Evolutionary conservation across 2,888 invertebrate species (phyloP).

Genomic region (Meiosimyza platycephala): DNA sequence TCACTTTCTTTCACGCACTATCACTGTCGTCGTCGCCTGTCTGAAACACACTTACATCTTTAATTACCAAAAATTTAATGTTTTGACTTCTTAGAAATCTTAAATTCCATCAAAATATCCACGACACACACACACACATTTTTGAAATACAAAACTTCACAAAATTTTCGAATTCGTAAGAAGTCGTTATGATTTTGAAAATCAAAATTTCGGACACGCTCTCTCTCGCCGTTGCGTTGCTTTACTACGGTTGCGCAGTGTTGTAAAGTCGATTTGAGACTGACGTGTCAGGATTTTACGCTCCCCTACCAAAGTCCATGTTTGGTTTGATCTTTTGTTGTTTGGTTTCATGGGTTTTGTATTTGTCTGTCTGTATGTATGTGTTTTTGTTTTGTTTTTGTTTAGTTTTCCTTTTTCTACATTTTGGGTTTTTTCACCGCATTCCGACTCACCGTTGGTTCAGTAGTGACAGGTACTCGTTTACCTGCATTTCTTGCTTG

Average conservation of each 20-base stretch:
- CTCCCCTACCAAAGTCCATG: constrained; percentile 17
- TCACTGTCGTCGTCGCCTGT: neutral
- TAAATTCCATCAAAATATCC: neutral
- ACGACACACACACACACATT: too few species aligned
- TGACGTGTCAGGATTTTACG: constrained; percentile 32
- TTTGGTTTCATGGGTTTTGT: neutral
- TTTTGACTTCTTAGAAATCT: constrained; percentile 26
- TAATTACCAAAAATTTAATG: constrained; percentile 27
- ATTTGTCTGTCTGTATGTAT: neutral
- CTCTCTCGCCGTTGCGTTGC: neutral
- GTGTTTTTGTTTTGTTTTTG: neutral
- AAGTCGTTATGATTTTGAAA: constrained; percentile 28
- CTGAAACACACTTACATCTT: neutral
- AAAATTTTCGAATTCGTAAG: constrained; percentile 29
- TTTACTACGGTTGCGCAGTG: constrained; percentile 14
- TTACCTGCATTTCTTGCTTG: neutral
- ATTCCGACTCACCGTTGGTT: constrained; percentile 11
- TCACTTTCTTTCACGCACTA: neutral
- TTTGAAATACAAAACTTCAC: neutral
- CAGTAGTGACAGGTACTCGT: neutral
- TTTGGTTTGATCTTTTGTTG: constrained; percentile 25
- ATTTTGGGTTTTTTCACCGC: constrained; percentile 28
- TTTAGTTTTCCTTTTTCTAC: neutral
- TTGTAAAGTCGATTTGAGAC: constrained; percentile 33
- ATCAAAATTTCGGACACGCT: neutral